Base-by-base conservation (phyloP, 2,888 invertebrate genomes). In the Sesamia inferens region DNA sequence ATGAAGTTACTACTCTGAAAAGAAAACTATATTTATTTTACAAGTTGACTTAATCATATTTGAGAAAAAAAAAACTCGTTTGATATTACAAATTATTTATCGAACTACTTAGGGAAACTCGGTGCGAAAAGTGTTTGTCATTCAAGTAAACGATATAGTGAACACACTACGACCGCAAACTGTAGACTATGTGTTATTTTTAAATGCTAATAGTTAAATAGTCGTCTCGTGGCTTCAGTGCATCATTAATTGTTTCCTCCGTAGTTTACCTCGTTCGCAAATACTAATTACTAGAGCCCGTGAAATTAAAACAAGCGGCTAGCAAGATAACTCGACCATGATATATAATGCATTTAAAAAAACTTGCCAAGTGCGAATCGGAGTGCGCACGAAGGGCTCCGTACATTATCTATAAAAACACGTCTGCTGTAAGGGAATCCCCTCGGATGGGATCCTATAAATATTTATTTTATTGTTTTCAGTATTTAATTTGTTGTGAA, bases 71-170 rank as follows among this genome's bases (percentile, higher is more conserved):
- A 51, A 42, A 51, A 66, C 42, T 67, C 39, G 48, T 55, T 57
- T n/a, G 0, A 66, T 39, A 55, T 8, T 65, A 59, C 19, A 16
- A 39, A 44, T 63, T 11, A 73, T 48, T 68, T 62, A 22, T 31
- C 19, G 7, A 58, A 61, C 48, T 42, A 63, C 16, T 55, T 66
- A 24, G 24, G 39, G 67, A 48, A 48, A 64, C 61, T 68, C 71
- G 77, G 55, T 81, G 72, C 72, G 68, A 82, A 22, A 72, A 47
- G 31, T 31, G 39, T 47, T 48, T 24, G 5, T 39, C 59, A 42
- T 39, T 7, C 44, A 54, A 19, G 31, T 74, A 16, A 44, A 22
- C 6, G 16, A 62, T 57, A 16, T 16, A 16, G 51, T 57, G 10
- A 22, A 31, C 7, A n/a, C 51, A 39, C 39, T 70, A n/a, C 59